Evolutionary conservation across 2,888 invertebrate genomes (phyloP).

Genomic region (Drosophila nigritarsus): DNA sequence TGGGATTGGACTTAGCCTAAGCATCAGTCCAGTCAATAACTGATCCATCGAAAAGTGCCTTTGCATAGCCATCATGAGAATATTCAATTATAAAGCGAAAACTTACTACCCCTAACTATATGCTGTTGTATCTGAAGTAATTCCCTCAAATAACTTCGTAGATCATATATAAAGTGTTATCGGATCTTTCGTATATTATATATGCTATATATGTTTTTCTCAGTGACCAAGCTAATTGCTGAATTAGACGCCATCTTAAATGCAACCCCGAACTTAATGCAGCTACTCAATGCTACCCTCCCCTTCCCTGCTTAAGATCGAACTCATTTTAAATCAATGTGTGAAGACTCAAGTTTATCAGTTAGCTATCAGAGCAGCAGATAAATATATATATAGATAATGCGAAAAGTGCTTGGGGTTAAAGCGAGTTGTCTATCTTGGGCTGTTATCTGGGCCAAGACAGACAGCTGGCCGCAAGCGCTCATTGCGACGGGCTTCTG

Average conservation of each 20-base stretch:
- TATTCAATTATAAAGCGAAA: neutral
- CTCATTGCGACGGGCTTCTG: slow-evolving; percentile 19
- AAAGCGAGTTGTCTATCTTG: neutral
- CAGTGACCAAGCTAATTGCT: neutral
- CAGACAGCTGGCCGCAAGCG: slow-evolving; percentile 32
- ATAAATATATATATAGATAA: no score
- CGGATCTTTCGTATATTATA: neutral
- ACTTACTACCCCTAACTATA: neutral
- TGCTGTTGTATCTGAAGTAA: neutral
- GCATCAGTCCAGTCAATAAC: neutral
- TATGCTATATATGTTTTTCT: neutral
- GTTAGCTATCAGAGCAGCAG: neutral
- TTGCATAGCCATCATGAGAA: neutral
- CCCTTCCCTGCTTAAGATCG: neutral
- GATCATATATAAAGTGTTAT: neutral
- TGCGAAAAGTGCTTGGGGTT: neutral
- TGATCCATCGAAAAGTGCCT: neutral
- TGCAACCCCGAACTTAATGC: neutral
- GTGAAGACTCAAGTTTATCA: neutral
- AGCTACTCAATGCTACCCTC: neutral
- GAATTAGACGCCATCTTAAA: neutral
- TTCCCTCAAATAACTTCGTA: neutral
- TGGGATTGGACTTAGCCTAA: neutral
- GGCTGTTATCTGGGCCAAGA: slow-evolving; percentile 26
- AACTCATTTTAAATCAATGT: neutral